phyloP scores from a whole-genome alignment of 1,140 invertebrate genomes.

The Sycobia sp. region DNA sequence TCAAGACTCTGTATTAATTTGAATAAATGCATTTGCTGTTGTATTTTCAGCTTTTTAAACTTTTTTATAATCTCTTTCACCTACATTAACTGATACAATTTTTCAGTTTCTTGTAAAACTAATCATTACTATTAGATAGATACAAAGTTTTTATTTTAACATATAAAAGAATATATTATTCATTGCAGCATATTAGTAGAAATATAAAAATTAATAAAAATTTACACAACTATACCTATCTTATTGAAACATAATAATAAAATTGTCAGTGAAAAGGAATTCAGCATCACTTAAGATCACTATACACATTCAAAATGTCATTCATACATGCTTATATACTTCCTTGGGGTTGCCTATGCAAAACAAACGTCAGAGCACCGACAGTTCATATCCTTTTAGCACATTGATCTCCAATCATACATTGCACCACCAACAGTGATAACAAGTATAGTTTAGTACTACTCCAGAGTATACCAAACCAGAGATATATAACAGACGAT shows the following conservation, averaged over 20 bases:
- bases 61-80: too few species aligned
- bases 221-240: slow-evolving; percentile 1
- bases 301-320: slow-evolving; percentile 18
- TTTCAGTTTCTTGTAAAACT: slow-evolving; percentile 14
- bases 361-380: slow-evolving; percentile 24
- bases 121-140: slow-evolving; percentile 2
- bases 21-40: too few species aligned
- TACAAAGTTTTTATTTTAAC: neutral
- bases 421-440: slow-evolving; percentile 21
- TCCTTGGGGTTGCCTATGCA: slow-evolving; percentile 13
- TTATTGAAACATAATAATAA: slow-evolving; percentile 6
- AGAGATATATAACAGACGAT: slow-evolving; percentile 31
- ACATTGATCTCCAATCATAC: slow-evolving; percentile 18
- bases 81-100: too few species aligned
- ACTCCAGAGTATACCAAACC: slow-evolving; percentile 29
- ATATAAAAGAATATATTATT: neutral
- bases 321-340: slow-evolving; percentile 27
- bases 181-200: neutral
- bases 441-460: slow-evolving; percentile 33
- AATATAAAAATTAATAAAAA: neutral
- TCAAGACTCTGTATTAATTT: too few species aligned
- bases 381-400: slow-evolving; percentile 19
- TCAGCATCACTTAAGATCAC: slow-evolving; percentile 14
- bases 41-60: too few species aligned
- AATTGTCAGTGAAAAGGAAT: slow-evolving; percentile 9